Evolutionary conservation across 2,888 invertebrate species (phyloP).

Genomic region (Oscheius sp.): DNA sequence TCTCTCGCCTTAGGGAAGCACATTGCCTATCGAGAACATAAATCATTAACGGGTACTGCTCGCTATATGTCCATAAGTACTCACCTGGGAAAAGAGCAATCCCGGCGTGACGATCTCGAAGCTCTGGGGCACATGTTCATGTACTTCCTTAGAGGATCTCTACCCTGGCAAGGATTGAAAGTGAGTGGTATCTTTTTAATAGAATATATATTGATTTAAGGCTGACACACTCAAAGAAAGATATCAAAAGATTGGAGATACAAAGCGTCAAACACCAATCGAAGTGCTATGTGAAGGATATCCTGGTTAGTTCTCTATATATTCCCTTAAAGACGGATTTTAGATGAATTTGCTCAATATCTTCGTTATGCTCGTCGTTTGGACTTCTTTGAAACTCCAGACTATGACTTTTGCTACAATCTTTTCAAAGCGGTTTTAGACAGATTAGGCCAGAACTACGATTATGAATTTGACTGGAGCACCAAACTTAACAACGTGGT

Average conservation of each 20-base stretch:
- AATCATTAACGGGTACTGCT: conserved; percentile 98
- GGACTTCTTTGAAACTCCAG: conserved; percentile 99
- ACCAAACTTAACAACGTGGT: conserved; percentile 69
- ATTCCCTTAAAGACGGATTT: conserved; percentile 59
- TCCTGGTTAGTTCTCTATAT: conserved; percentile 74
- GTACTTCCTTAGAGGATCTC: conserved; percentile 98
- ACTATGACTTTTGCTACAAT: conserved; percentile 85
- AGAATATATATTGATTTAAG: conserved; percentile 6
- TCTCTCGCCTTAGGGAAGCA: conserved; percentile 86
- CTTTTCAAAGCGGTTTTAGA: conserved; percentile 67
- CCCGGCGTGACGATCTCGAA: conserved; percentile 77
- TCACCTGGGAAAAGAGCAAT: conserved; percentile 99
- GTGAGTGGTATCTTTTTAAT: background rate
- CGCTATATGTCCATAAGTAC: conserved; percentile 99
- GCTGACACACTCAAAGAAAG: conserved; percentile 72
- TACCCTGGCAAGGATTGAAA: conserved; percentile 99
- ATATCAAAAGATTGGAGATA: conserved; percentile 99
- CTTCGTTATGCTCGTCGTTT: conserved; percentile 92
- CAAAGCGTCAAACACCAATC: conserved; percentile 97
- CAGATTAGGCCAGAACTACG: conserved; percentile 65
- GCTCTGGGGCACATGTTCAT: conserved; percentile 99
- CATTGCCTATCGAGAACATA: conserved; percentile 99
- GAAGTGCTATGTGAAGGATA: conserved; percentile 83
- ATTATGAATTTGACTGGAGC: conserved; percentile 70
- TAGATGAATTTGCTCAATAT: conserved; percentile 97